Conservation (phyloP, 1,140 invertebrate species). For the Drepana arcuata region DNA sequence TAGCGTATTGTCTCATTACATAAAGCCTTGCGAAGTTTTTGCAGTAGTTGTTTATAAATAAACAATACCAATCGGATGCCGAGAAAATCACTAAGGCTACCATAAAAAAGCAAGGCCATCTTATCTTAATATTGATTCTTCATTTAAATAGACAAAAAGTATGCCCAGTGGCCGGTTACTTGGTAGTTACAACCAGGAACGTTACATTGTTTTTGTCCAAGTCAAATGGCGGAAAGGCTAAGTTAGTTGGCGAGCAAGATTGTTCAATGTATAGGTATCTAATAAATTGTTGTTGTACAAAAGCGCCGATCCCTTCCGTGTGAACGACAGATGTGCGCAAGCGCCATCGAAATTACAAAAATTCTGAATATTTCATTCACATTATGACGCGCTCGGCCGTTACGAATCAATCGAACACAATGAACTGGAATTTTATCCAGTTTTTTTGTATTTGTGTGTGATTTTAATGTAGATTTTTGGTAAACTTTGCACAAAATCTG, state of each 20-base stretch:
- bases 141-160: not conserved
- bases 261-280: no score
- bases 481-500: slow-evolving; percentile 50
- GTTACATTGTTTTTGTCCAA: no score
- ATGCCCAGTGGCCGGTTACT: no score
- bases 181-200: not conserved
- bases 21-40: slow-evolving; percentile 48
- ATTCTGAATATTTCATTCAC: slow-evolving; percentile 70
- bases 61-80: slow-evolving; percentile 26
- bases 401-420: slow-evolving; percentile 69
- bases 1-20: slow-evolving; percentile 31
- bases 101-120: slow-evolving; percentile 26
- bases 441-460: slow-evolving; percentile 61
- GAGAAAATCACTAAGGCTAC: slow-evolving; percentile 21
- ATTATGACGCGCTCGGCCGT: slow-evolving; percentile 65
- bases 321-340: slow-evolving; percentile 61
- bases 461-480: slow-evolving; percentile 69
- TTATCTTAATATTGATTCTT: slow-evolving; percentile 7
- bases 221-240: no score
- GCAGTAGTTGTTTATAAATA: slow-evolving; percentile 16
- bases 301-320: slow-evolving; percentile 53
- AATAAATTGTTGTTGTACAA: no score
- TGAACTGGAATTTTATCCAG: slow-evolving; percentile 52
- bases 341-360: slow-evolving; percentile 58
- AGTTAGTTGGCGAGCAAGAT: no score